These are phyloP conservation scores for Prinia subflava DNA, from an alignment of 2,113 vertebrate genomes.

Conservation along the genomic window DNA sequence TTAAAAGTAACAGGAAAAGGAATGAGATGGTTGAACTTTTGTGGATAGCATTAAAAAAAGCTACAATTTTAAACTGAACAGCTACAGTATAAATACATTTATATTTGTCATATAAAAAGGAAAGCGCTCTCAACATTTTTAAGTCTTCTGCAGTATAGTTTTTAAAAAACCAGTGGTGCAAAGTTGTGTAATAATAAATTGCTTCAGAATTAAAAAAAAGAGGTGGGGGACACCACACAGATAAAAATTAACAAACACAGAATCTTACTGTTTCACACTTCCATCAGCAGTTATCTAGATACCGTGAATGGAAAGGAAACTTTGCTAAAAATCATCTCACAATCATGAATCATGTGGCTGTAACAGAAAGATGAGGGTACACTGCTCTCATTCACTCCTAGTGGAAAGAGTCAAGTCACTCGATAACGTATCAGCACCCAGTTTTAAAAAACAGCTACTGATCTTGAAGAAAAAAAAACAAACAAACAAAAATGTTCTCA, in stretches of 20 bases:
- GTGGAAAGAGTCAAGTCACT: neutral
- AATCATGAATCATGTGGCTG: neutral
- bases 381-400: neutral
- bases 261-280: conserved; percentile 34
- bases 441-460: neutral
- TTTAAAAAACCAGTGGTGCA: neutral
- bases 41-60: neutral
- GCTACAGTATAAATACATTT: too few species aligned
- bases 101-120: neutral
- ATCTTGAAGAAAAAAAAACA: neutral
- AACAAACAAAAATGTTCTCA: neutral
- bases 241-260: neutral
- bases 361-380: conserved; percentile 19
- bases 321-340: conserved; percentile 1
- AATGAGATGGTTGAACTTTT: neutral
- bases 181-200: neutral
- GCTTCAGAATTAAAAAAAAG: neutral
- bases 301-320: conserved; percentile 41
- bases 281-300: conserved; percentile 27
- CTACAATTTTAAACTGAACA: neutral
- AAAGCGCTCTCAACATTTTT: neutral
- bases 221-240: neutral
- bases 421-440: neutral
- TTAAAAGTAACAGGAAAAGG: neutral
- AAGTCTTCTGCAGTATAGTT: neutral